phyloP scores from a whole-genome alignment of 2,888 invertebrate genomes.

The Cepaea hortensis region DNA sequence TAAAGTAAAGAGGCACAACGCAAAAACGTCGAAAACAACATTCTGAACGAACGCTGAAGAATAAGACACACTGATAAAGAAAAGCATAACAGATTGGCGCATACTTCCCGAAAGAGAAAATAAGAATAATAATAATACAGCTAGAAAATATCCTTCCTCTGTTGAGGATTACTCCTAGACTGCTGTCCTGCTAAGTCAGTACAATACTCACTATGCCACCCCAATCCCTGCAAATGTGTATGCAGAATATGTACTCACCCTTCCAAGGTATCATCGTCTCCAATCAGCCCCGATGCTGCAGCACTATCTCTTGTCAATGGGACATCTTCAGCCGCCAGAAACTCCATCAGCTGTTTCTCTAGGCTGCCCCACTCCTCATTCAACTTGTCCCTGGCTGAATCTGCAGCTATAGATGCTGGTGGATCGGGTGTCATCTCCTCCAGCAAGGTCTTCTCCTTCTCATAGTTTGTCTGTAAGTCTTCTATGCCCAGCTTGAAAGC shows the following conservation, averaged over 20 bases:
- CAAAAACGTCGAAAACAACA: no score
- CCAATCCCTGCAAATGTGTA: not conserved
- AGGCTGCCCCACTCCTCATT: constrained; percentile 55
- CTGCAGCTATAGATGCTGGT: constrained; percentile 13
- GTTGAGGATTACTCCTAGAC: no score
- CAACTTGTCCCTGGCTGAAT: constrained; percentile 52
- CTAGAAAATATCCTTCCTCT: no score
- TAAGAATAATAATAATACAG: no score
- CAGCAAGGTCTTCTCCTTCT: constrained; percentile 81
- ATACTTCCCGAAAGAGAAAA: no score
- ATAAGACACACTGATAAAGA: no score
- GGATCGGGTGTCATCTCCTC: constrained; percentile 79
- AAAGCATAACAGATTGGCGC: no score
- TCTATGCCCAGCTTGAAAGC: constrained; percentile 77
- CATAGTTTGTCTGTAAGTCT: constrained; percentile 81
- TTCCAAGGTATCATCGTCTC: constrained; percentile 62
- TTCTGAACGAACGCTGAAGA: no score
- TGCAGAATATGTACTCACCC: constrained; percentile 52
- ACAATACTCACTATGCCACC: no score
- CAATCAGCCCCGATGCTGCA: constrained; percentile 61
- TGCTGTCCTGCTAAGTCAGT: no score
- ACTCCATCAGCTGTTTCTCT: constrained; percentile 25
- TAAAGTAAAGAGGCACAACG: no score
- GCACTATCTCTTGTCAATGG: not conserved
- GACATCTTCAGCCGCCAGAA: not conserved